Conservation (phyloP, 2,888 invertebrate species). For the Gastracanthus pulcherrimus region DNA sequence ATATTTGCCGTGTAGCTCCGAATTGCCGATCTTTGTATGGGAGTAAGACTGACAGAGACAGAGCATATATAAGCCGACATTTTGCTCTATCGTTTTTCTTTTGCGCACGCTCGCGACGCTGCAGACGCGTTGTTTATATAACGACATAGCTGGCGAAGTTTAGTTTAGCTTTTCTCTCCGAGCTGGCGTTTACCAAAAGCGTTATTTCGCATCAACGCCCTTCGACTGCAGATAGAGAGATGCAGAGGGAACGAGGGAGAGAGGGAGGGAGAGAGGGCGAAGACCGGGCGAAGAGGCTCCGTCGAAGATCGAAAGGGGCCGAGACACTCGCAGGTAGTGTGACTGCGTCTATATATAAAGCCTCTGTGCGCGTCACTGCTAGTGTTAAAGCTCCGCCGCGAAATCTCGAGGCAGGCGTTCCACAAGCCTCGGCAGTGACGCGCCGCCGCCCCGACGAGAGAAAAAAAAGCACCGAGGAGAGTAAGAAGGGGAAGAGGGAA, state of each 20-base stretch:
- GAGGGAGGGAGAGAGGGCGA: background rate
- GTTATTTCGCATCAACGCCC: conserved; percentile 39
- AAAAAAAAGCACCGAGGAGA: background rate
- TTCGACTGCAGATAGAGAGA: conserved; percentile 16
- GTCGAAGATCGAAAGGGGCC: no score
- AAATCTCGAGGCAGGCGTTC: background rate
- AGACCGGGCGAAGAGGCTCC: no score
- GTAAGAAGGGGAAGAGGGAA: background rate
- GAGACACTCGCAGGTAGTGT: background rate
- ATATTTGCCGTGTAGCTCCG: background rate
- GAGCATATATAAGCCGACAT: background rate
- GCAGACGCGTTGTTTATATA: no score
- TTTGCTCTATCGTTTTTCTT: background rate
- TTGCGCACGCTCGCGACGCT: background rate
- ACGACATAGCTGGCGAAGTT: background rate
- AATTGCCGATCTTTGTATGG: background rate
- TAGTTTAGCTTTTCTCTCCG: background rate
- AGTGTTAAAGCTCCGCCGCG: conserved; percentile 2
- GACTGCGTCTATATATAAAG: conserved; percentile 13
- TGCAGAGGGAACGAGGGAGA: background rate
- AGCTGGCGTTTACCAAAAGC: conserved; percentile 10
- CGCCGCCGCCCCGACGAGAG: no score
- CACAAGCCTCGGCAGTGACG: no score
- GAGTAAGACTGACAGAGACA: background rate
- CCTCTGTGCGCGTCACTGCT: background rate